Conservation (phyloP, 2,113 vertebrate genomes). For the Anguilla japonica region DNA sequence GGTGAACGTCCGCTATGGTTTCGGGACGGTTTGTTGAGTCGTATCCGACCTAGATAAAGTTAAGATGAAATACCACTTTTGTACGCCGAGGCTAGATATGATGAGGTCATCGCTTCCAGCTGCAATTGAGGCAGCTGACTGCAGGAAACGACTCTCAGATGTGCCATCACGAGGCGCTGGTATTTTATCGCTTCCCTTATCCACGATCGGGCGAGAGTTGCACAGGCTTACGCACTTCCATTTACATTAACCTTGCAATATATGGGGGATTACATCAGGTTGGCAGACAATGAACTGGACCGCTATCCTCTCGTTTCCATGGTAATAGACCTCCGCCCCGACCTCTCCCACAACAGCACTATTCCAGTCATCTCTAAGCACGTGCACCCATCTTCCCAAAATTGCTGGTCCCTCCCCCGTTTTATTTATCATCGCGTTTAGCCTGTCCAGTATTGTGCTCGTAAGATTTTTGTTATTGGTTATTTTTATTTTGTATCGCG, state of each 20-base stretch:
- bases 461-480: neutral
- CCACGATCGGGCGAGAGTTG: neutral
- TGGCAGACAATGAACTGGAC: constrained; percentile 66
- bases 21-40: neutral
- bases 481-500: too few relatives aligned
- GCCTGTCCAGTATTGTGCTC: neutral
- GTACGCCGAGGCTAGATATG: neutral
- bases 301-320: constrained; percentile 72
- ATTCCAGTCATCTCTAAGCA: constrained; percentile 39
- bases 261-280: constrained; percentile 49
- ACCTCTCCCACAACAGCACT: constrained; percentile 43
- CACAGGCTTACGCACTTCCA: neutral
- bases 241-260: constrained; percentile 8
- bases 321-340: constrained; percentile 64
- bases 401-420: constrained; percentile 14
- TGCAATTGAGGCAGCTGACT: neutral
- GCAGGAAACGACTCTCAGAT: neutral
- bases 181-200: neutral
- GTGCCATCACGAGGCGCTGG: neutral
- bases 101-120: neutral
- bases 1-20: neutral
- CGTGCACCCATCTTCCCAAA: constrained; percentile 21
- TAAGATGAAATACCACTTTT: neutral
- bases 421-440: neutral
- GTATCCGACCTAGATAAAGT: neutral